Conservation (phyloP, 2,888 invertebrate species). For the Drosophila tripunctata region DNA sequence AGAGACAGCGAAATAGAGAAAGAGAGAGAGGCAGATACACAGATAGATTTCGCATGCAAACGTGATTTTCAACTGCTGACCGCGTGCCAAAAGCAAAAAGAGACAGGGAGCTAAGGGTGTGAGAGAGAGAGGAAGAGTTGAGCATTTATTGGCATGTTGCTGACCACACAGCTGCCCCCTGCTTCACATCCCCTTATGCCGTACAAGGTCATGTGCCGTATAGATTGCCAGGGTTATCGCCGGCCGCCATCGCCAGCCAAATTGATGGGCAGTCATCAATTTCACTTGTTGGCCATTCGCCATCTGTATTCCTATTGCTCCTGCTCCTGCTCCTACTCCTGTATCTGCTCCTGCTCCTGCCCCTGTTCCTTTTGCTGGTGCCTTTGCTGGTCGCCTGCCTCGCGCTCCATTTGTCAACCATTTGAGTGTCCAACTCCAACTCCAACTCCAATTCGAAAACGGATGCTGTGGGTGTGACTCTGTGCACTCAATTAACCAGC, state of each 20-base stretch:
- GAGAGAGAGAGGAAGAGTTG: conserved; percentile 14
- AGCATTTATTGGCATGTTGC: conserved; percentile 75
- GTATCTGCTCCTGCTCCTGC: not conserved
- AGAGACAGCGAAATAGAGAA: conserved; percentile 1
- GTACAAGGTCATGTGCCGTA: conserved; percentile 62
- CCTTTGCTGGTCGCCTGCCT: conserved; percentile 23
- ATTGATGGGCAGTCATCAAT: conserved; percentile 79
- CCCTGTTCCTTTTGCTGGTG: conserved; percentile 9
- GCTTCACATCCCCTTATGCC: not conserved
- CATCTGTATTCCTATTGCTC: conserved; percentile 1
- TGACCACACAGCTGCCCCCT: not conserved
- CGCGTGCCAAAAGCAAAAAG: conserved; percentile 50
- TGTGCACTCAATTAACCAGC: conserved; percentile 60
- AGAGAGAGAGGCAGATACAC: conserved; percentile 1
- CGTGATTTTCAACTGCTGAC: conserved; percentile 76
- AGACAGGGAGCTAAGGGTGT: no score
- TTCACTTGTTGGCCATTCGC: conserved; percentile 68
- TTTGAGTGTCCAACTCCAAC: conserved; percentile 20
- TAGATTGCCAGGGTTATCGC: conserved; percentile 56
- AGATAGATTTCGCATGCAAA: conserved; percentile 56
- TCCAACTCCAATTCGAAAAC: conserved; percentile 15
- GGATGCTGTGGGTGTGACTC: conserved; percentile 47
- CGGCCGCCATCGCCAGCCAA: conserved; percentile 52
- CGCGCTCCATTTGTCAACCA: conserved; percentile 58
- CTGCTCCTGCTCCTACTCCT: not conserved